Conservation (phyloP, 2,888 invertebrate genomes). For the Anagyrus pseudococci region DNA sequence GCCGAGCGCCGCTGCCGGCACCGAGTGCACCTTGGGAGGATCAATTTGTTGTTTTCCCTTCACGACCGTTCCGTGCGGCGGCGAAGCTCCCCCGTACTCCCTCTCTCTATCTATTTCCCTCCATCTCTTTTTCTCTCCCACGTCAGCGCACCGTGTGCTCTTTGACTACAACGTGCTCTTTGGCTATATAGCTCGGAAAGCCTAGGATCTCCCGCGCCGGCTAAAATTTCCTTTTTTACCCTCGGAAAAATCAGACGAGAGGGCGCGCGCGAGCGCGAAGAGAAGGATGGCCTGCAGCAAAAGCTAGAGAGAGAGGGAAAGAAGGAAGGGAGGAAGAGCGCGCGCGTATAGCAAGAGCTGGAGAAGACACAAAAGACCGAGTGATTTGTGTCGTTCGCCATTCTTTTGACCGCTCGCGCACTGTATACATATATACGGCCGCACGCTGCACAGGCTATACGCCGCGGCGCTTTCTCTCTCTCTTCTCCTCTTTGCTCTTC, state of each 20-base stretch:
- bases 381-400: constrained; percentile 59
- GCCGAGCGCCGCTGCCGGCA: background rate
- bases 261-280: background rate
- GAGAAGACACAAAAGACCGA: constrained; percentile 52
- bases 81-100: too few species aligned
- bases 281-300: background rate
- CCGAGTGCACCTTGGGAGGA: constrained; percentile 33
- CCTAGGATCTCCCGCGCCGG: constrained; percentile 5
- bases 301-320: constrained; percentile 5
- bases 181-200: constrained; percentile 15
- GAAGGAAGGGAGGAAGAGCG: constrained; percentile 1
- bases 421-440: too few species aligned
- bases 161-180: background rate
- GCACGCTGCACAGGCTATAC: constrained; percentile 27
- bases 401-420: constrained; percentile 56
- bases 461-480: constrained; percentile 27
- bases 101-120: too few species aligned
- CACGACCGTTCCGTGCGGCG: constrained; percentile 9
- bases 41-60: constrained; percentile 38
- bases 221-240: constrained; percentile 32
- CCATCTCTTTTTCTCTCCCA: constrained; percentile 1
- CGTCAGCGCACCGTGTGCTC: background rate
- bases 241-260: constrained; percentile 43
- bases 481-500: constrained; percentile 37
- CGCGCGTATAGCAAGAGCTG: constrained; percentile 3